These are phyloP conservation scores for Bettongia penicillata DNA, from an alignment of 2,113 vertebrate species.

Conservation along the genomic window DNA sequence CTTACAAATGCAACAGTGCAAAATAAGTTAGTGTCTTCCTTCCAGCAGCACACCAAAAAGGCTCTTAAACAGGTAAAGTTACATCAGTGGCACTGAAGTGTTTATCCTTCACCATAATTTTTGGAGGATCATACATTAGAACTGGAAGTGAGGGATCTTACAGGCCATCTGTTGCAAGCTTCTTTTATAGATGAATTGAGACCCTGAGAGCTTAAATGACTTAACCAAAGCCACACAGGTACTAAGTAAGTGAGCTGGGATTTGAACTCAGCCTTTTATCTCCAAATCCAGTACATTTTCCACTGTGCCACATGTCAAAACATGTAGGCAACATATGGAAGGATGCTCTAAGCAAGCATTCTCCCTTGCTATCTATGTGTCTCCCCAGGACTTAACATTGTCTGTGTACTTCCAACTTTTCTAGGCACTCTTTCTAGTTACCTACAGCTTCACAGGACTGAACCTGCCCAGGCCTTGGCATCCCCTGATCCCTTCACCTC, in stretches of 20 bases:
- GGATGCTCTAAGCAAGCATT: neutral
- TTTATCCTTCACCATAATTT: slow-evolving; percentile 12
- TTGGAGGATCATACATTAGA: neutral
- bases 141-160: neutral
- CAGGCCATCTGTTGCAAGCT: neutral
- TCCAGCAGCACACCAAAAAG: slow-evolving; percentile 92
- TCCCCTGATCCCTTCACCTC: neutral
- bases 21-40: slow-evolving; percentile 90
- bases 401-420: neutral
- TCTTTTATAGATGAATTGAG: neutral
- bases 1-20: slow-evolving; percentile 85
- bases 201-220: neutral
- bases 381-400: neutral
- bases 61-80: slow-evolving; percentile 90
- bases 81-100: slow-evolving; percentile 14
- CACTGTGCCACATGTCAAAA: neutral
- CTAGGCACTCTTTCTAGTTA: neutral
- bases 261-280: neutral
- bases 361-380: neutral
- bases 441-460: neutral
- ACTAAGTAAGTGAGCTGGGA: neutral
- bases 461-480: neutral
- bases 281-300: neutral
- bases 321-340: neutral
- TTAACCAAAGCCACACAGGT: neutral